Base-by-base conservation (phyloP, 2,113 vertebrate genomes). In the Alethe diademata region DNA sequence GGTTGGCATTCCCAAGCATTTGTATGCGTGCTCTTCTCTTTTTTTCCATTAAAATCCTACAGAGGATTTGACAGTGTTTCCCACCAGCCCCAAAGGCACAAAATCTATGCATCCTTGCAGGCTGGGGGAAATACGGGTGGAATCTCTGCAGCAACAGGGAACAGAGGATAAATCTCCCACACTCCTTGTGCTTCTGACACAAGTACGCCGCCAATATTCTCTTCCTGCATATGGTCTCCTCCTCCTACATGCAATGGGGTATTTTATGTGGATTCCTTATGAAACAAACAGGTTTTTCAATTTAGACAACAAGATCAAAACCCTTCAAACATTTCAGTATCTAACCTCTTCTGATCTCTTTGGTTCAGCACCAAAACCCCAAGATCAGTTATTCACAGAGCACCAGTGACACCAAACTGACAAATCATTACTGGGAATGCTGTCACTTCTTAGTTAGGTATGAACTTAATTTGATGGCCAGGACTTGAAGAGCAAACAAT, bases 141-240 rank as follows among this genome's bases (percentile, higher is more conserved):
- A 78, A 71, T 54, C 47, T 86, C 78, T 82, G 74, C 28, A 69
- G 48, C 57, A 65, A 40, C 2, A 87, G 7, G 31, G 62, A 93
- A 74, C 56, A 8, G 35, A 36, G 29, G 7, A 56, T 17, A 31
- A 24, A 60, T 85, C 78, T 93, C 90, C 90, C 62, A 88, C 85
- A 54, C 10, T 61, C 57, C 64, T 56, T 36, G 70, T 72, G n/a
- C 67, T 94, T 95, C 61, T 29, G 29, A 79, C 26, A 67, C 45
- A 72, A 86, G 45, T 33, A 57, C 3, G 5, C 66, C 3, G 1
- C 66, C 74, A 93, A 24, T 69, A 69, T 85, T 91, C 66, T 85
- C 57, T 76, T 81, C 62, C 75, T 93, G 71, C 78, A 88, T 87
- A 65, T 57, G 70, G 67, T 74, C 62, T 82, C 42, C 53, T 83